A percentile compares a stretch with the other conserved stretches of the same genome.
These are phyloP conservation scores for Villa cingulata DNA, from an alignment of 2,888 invertebrate genomes.

Conservation along the genomic window DNA sequence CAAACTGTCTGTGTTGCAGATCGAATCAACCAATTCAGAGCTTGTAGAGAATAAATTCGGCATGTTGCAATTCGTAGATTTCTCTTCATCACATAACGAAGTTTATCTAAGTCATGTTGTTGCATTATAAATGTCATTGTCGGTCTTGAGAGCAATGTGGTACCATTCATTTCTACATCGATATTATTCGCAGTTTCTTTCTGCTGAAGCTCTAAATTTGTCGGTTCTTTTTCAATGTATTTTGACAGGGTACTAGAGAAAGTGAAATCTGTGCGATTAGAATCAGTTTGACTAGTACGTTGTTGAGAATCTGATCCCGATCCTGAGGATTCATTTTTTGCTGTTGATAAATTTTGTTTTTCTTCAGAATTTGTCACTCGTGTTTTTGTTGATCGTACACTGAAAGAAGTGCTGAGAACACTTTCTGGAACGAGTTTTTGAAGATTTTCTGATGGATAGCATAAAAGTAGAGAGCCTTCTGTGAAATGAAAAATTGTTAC, in stretches of 20 bases:
- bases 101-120: slow-evolving; percentile 69
- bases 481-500: neutral
- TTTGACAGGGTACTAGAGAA: slow-evolving; percentile 3
- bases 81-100: slow-evolving; percentile 78
- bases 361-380: neutral
- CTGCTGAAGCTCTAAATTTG: neutral
- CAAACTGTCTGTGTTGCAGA: slow-evolving; percentile 83
- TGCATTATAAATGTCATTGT: slow-evolving; percentile 78
- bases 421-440: slow-evolving; percentile 61
- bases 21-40: slow-evolving; percentile 86
- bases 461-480: slow-evolving; percentile 45
- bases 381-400: slow-evolving; percentile 24
- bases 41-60: slow-evolving; percentile 81
- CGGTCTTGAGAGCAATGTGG: slow-evolving; percentile 43
- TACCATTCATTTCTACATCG: slow-evolving; percentile 22
- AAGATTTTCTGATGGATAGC: slow-evolving; percentile 79
- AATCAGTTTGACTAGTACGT: slow-evolving; percentile 8
- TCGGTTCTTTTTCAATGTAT: slow-evolving; percentile 1
- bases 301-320: neutral
- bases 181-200: slow-evolving; percentile 13
- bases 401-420: slow-evolving; percentile 34
- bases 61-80: slow-evolving; percentile 68
- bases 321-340: neutral
- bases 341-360: neutral
- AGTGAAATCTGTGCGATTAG: slow-evolving; percentile 4